phyloP scores from a whole-genome alignment of 2,797 vertebrate genomes.

The Arvicola amphibius region DNA sequence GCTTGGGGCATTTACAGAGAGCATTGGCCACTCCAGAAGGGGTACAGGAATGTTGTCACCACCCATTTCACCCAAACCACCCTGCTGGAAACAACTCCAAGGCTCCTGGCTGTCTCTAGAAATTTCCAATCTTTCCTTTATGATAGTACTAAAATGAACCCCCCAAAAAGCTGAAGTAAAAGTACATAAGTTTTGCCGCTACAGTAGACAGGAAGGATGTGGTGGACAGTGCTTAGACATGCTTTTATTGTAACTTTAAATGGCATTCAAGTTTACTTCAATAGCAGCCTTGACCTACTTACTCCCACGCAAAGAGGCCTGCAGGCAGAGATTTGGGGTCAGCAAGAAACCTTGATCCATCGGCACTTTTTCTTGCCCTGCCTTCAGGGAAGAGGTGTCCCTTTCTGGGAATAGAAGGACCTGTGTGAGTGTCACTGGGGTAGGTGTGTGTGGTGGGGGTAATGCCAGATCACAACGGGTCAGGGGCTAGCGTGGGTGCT shows the following conservation, averaged over 20 bases:
- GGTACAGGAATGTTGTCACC: background rate
- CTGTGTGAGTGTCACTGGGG: background rate
- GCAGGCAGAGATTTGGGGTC: slow-evolving; percentile 14
- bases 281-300: background rate
- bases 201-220: background rate
- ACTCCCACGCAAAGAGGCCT: slow-evolving; percentile 37
- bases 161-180: slow-evolving; percentile 13
- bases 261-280: slow-evolving; percentile 72
- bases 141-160: slow-evolving; percentile 15
- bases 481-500: background rate
- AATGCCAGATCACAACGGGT: background rate
- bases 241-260: slow-evolving; percentile 68
- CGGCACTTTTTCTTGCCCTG: slow-evolving; percentile 25
- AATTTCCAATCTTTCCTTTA: background rate
- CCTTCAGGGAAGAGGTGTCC: background rate
- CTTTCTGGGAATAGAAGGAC: background rate
- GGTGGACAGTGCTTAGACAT: background rate
- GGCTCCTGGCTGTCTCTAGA: background rate
- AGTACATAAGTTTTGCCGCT: background rate
- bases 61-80: background rate
- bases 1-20: background rate
- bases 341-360: background rate
- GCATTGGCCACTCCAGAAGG: background rate
- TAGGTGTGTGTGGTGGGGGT: no score
- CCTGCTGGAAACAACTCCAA: background rate